phyloP scores from a whole-genome alignment of 2,888 invertebrate species.

The Listrodromus nycthemerus region DNA sequence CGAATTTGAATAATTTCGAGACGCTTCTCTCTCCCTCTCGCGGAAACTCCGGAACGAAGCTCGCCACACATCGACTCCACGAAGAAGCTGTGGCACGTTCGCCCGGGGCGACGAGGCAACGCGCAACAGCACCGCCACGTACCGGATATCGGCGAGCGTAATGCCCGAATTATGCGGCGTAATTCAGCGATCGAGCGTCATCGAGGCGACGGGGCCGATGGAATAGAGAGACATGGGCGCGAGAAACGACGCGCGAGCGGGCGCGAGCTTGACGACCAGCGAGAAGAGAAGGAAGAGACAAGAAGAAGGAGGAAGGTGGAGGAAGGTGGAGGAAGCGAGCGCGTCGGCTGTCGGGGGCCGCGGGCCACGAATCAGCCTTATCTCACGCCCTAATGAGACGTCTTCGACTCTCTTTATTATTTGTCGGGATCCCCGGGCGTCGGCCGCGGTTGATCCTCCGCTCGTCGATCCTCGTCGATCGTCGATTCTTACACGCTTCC shows the following conservation, averaged over 20 bases:
- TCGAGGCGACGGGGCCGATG: slow-evolving; percentile 58
- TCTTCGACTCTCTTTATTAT: slow-evolving; percentile 79
- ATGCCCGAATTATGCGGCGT: slow-evolving; percentile 76
- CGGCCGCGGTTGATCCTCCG: slow-evolving; percentile 58
- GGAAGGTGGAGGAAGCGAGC: slow-evolving; percentile 71
- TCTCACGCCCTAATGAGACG: slow-evolving; percentile 80
- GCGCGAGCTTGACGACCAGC: slow-evolving; percentile 31
- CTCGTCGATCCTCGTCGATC: slow-evolving; percentile 36
- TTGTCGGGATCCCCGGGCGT: slow-evolving; percentile 68
- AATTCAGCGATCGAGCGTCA: slow-evolving; percentile 77
- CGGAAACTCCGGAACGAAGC: neutral
- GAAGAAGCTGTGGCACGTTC: slow-evolving; percentile 46
- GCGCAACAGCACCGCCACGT: slow-evolving; percentile 34
- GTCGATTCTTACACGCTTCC: slow-evolving; percentile 27
- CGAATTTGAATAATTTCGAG: slow-evolving; percentile 70
- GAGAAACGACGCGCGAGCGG: slow-evolving; percentile 56
- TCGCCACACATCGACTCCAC: slow-evolving; percentile 11
- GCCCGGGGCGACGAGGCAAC: slow-evolving; percentile 39
- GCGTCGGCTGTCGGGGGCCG: slow-evolving; percentile 65
- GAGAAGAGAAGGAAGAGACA: slow-evolving; percentile 41
- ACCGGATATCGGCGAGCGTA: slow-evolving; percentile 76
- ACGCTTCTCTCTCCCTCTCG: slow-evolving; percentile 34
- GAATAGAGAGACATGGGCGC: slow-evolving; percentile 52
- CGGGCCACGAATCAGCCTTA: slow-evolving; percentile 69
- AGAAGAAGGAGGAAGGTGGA: slow-evolving; percentile 68